Evolutionary conservation across 2,797 vertebrate genomes (phyloP).

Genomic region (Cuculus canorus): DNA sequence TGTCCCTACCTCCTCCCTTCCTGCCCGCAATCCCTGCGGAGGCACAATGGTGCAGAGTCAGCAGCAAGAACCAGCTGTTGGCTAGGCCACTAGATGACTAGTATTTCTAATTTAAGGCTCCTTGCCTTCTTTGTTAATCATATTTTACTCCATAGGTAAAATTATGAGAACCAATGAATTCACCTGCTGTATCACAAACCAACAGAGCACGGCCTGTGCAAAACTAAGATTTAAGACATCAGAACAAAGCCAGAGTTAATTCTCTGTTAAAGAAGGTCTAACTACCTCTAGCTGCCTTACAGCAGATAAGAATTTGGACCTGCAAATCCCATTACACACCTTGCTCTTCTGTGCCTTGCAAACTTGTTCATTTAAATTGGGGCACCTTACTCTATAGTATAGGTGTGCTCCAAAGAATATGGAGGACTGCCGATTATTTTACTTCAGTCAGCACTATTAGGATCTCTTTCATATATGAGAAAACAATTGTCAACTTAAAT

Average conservation of each 20-base stretch:
- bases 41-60: neutral
- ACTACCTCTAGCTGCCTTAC: neutral
- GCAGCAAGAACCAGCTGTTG: neutral
- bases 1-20: neutral
- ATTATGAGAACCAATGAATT: neutral
- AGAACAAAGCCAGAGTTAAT: neutral
- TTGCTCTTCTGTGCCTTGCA: neutral
- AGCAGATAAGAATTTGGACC: neutral
- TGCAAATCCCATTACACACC: neutral
- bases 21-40: rapidly evolving
- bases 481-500: neutral
- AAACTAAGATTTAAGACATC: neutral
- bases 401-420: neutral
- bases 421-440: neutral
- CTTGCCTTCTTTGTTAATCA: neutral
- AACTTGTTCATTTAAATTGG: neutral
- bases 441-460: neutral
- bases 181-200: neutral
- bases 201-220: neutral
- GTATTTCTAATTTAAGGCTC: neutral
- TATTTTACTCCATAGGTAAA: neutral
- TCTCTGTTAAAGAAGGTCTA: neutral
- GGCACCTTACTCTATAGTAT: neutral
- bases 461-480: neutral
- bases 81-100: neutral